Evolutionary conservation across 1,140 invertebrate genomes (phyloP).

Genomic region (Cherax destructor): DNA sequence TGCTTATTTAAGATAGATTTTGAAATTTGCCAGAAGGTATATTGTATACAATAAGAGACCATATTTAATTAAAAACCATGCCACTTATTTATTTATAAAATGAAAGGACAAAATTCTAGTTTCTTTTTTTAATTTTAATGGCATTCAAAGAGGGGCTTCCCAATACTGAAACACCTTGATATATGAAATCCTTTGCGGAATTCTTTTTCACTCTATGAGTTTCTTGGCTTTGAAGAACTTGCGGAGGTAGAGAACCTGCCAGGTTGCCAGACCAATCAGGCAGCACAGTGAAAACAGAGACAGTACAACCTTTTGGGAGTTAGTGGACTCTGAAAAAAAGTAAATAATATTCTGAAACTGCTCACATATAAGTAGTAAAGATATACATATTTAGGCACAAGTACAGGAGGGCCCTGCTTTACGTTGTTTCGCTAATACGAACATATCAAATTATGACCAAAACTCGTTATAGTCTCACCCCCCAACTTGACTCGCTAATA

Average conservation of each 20-base stretch:
- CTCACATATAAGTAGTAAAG: no score
- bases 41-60: background rate
- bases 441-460: no score
- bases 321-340: constrained; percentile 95
- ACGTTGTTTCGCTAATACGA: no score
- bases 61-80: background rate
- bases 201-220: constrained; percentile 88
- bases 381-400: no score
- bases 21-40: background rate
- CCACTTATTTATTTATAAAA: background rate
- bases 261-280: constrained; percentile 93
- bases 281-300: constrained; percentile 98
- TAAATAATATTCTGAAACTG: background rate
- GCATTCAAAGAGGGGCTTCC: background rate
- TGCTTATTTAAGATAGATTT: background rate
- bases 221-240: constrained; percentile 99
- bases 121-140: background rate
- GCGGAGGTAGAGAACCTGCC: constrained; percentile 98
- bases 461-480: no score
- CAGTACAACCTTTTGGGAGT: constrained; percentile 96
- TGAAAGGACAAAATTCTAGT: background rate
- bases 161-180: background rate
- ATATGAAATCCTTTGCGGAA: background rate
- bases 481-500: no score
- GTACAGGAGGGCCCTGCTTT: no score